These are phyloP conservation scores for Pristis pectinata DNA, from an alignment of 2,797 vertebrate genomes.

Conservation along the genomic window DNA sequence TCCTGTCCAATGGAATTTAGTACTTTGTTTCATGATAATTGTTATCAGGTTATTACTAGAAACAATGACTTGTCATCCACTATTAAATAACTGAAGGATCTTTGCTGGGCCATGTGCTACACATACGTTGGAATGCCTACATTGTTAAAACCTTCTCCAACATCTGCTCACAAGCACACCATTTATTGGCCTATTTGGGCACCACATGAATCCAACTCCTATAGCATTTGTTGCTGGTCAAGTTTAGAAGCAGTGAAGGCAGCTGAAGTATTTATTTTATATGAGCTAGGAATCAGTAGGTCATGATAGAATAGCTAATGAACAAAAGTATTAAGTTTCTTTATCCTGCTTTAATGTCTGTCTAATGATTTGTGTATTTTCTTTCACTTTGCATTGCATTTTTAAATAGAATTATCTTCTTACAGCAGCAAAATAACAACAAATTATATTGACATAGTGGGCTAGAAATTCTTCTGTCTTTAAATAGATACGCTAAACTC, in stretches of 20 bases:
- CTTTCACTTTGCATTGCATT: background rate
- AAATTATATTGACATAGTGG: background rate
- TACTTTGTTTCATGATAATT: background rate
- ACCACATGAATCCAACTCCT: constrained; percentile 40
- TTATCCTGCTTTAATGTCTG: background rate
- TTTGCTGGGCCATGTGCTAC: constrained; percentile 41
- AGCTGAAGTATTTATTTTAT: constrained; percentile 39
- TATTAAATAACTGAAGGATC: constrained; percentile 34
- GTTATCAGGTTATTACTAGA: background rate
- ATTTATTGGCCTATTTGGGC: constrained; percentile 39
- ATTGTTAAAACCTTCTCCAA: constrained; percentile 15
- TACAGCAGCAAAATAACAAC: background rate
- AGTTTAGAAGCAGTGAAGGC: constrained; percentile 38
- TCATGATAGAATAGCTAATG: constrained; percentile 51
- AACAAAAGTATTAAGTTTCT: background rate
- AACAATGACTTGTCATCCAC: fast-evolving
- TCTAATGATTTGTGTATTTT: background rate
- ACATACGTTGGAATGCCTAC: constrained; percentile 22
- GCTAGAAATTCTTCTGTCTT: too few relatives aligned
- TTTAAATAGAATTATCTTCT: background rate
- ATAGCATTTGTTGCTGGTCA: constrained; percentile 53
- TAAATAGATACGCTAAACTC: too few relatives aligned
- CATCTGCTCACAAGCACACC: constrained; percentile 45
- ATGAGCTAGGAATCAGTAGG: constrained; percentile 46
- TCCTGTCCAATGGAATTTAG: constrained; percentile 6